Percentiles rank a stretch among this genome's conserved stretches.
phyloP scores from a whole-genome alignment of 2,797 vertebrate genomes.

The Acrossocheilus fasciatus region DNA sequence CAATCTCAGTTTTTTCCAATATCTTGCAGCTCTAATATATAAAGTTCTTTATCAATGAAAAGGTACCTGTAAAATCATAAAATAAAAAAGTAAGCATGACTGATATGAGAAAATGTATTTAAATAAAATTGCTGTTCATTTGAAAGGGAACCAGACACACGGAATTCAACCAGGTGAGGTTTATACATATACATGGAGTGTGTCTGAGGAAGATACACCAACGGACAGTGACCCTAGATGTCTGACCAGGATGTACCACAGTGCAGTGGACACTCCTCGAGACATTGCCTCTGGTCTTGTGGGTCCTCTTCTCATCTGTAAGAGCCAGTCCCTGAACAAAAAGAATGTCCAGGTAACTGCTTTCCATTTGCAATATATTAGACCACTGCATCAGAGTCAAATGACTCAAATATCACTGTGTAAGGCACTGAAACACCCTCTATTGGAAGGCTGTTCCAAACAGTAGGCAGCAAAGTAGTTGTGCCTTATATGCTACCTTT shows the following conservation, averaged over 20 bases:
- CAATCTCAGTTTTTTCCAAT: neutral
- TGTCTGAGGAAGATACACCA: conserved; percentile 87
- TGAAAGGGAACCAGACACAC: conserved; percentile 82
- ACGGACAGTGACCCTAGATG: conserved; percentile 85
- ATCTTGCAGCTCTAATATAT: neutral
- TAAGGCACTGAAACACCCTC: neutral
- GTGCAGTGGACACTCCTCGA: conserved; percentile 85
- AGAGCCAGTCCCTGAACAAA: conserved; percentile 87
- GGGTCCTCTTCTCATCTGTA: conserved; percentile 94
- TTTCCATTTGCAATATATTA: neutral
- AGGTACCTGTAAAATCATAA: neutral
- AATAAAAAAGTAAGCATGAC: neutral
- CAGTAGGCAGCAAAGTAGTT: neutral
- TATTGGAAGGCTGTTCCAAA: neutral
- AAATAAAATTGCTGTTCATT: neutral
- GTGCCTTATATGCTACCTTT: neutral
- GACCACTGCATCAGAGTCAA: neutral
- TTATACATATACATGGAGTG: conserved; percentile 87
- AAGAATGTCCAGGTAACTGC: conserved; percentile 90
- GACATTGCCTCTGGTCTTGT: conserved; percentile 95
- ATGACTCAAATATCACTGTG: neutral
- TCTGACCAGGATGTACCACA: conserved; percentile 93
- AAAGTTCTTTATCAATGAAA: neutral
- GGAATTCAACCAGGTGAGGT: conserved; percentile 88
- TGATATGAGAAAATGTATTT: neutral